Percentiles rank a stretch among this genome's conserved stretches.
These are phyloP conservation scores for Drosophila ercepeae DNA, from an alignment of 1,140 invertebrate genomes.

Conservation along the genomic window DNA sequence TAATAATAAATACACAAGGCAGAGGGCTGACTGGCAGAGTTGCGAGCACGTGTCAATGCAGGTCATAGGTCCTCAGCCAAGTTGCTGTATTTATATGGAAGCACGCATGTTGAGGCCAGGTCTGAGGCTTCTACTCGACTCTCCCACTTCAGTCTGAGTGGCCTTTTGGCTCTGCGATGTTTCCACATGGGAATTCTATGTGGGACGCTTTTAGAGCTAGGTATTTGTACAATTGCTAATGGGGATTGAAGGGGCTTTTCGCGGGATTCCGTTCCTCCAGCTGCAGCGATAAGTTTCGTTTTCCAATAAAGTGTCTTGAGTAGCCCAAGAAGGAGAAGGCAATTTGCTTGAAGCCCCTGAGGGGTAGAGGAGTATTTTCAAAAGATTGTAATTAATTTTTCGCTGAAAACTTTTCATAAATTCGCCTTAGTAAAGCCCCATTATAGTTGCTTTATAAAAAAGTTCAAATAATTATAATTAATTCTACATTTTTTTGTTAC, in stretches of 20 bases:
- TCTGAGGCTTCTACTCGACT: constrained; percentile 33
- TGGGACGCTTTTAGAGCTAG: neutral
- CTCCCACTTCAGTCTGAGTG: constrained; percentile 37
- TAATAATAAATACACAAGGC: constrained; percentile 62
- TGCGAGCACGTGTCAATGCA: constrained; percentile 37
- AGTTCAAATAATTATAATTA: constrained; percentile 4
- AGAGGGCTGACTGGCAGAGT: constrained; percentile 15
- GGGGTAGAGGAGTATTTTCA: neutral
- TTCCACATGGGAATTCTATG: constrained; percentile 12
- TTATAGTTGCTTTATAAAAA: neutral
- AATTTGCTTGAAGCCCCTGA: constrained; percentile 7
- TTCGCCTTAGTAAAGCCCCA: neutral
- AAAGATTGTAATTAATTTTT: constrained; percentile 6
- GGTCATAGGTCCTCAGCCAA: constrained; percentile 9
- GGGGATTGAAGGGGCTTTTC: constrained; percentile 13
- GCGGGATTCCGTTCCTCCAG: neutral
- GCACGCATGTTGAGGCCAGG: constrained; percentile 17
- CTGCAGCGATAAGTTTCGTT: constrained; percentile 5
- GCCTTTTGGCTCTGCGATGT: constrained; percentile 19
- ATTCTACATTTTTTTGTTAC: constrained; percentile 6
- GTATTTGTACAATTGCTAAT: constrained; percentile 24
- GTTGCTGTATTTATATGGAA: constrained; percentile 10
- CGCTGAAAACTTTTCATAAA: constrained; percentile 2
- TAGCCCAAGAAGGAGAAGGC: constrained; percentile 4
- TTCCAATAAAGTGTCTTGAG: neutral